Conservation (phyloP, 2,113 vertebrate species). For the Meleagris gallopavo region DNA sequence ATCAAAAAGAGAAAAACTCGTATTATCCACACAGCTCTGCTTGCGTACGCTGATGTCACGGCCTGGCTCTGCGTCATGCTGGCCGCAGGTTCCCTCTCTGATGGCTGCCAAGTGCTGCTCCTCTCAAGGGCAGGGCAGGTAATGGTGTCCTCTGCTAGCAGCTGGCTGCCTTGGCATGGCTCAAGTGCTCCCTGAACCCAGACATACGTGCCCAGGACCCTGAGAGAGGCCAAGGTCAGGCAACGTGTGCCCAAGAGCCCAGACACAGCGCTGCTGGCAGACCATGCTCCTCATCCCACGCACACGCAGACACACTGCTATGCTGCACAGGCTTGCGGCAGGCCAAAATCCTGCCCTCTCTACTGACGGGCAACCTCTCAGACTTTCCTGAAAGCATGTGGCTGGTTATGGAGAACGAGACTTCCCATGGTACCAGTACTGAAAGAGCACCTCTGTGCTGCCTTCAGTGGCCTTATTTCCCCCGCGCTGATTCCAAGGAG, state of each 20-base stretch:
- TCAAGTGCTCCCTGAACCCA: no score
- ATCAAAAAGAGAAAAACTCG: conserved; percentile 80
- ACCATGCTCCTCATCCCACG: no score
- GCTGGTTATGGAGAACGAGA: neutral
- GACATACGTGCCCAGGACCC: no score
- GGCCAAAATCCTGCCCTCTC: neutral
- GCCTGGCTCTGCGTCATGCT: neutral
- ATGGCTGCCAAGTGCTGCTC: neutral
- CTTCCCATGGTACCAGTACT: neutral
- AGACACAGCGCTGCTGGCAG: no score
- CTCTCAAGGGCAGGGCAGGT: neutral
- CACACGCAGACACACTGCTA: neutral
- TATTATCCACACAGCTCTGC: conserved; percentile 79
- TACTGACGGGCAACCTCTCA: neutral
- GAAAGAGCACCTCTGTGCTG: neutral
- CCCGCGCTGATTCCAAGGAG: neutral
- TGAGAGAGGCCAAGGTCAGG: no score
- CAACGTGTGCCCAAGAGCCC: no score
- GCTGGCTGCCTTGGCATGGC: no score
- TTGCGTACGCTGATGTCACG: conserved; percentile 33
- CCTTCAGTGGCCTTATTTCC: neutral
- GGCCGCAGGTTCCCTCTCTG: neutral
- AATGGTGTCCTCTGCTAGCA: neutral
- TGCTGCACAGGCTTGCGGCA: fast-evolving
- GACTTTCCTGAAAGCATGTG: neutral